Evolutionary conservation across 2,113 vertebrate genomes (phyloP).

Genomic region (Macaca nemestrina): DNA sequence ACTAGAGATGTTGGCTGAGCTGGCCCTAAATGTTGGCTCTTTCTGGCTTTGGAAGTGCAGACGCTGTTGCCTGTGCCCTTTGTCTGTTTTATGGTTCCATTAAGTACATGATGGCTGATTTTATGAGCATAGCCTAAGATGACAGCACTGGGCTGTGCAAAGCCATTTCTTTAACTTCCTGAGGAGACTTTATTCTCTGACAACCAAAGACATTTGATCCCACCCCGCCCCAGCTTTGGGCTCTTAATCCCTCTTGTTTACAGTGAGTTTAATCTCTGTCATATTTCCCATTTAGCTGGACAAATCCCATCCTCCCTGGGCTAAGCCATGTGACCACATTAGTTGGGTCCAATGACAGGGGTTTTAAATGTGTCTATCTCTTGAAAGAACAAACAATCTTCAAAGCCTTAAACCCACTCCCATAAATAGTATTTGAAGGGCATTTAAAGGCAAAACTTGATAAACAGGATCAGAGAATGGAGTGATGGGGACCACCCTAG

Average conservation of each 20-base stretch:
- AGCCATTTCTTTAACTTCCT: neutral
- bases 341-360: neutral
- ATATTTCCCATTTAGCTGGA: conserved; percentile 4
- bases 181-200: neutral
- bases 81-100: too few species aligned
- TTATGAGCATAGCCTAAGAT: neutral
- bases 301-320: neutral
- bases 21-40: rapidly evolving
- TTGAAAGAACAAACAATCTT: conserved; percentile 37
- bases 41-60: neutral
- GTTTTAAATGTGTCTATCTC: conserved; percentile 36
- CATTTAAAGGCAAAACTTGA: neutral
- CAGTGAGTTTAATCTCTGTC: conserved; percentile 48
- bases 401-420: conserved; percentile 21
- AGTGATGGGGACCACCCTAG: conserved; percentile 42
- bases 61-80: rapidly evolving
- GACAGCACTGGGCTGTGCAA: neutral
- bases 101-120: neutral
- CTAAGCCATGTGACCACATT: neutral
- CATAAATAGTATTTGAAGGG: conserved; percentile 48
- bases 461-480: neutral
- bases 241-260: conserved; percentile 45
- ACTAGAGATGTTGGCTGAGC: rapidly evolving
- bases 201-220: neutral
- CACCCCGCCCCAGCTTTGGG: neutral